Base-by-base conservation (phyloP, 2,113 vertebrate species). In the Oryzias woworae region DNA sequence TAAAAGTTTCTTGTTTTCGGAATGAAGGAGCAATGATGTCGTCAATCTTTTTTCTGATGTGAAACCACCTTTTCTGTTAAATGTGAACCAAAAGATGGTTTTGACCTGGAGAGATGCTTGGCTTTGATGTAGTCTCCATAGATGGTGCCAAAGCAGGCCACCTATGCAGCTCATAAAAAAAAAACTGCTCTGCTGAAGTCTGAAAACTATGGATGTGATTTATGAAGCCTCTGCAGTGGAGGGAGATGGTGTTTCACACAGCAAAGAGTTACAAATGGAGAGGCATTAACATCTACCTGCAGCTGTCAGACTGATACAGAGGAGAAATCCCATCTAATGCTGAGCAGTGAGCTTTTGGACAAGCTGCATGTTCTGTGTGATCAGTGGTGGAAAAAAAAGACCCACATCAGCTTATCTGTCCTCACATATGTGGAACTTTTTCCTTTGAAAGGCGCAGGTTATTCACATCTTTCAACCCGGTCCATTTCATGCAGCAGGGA, bases 191-290 rank as follows among this genome's bases (percentile, higher is more conserved):
- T 7, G 1, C 7, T 31, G 6, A 7, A 31, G 31, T 31, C 8
- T 36, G 31, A 28, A 28, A 28, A 28, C 26, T 1, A 28, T 28
- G 26, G 26, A 36, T 36, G 31, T 82, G 73, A 89, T 89, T 78
- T 82, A 88, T 78, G 77, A 67, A 53, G 55, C 63, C 61, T 78
- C 82, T 81, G 75, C 56, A 66, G 66, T 57, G 49, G 44, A 69
- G 68, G 68, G 81, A 84, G 75, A 82, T 79, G 76, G 81, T 80
- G 74, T 83, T 65, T 70, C 14, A 5, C 63, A 28, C 52, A 36
- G 81, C 59, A 54, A 79, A 82, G 64, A 75, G 69, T 84, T 85
- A 81, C 81, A 87, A 87, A 89, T 85, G 83, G 81, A 75, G 77
- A 75, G 69, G 55, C 59, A 70, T 85, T 89, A 85, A 83, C 83